Conservation (phyloP, 2,888 invertebrate species). For the Ceramica pisi region DNA sequence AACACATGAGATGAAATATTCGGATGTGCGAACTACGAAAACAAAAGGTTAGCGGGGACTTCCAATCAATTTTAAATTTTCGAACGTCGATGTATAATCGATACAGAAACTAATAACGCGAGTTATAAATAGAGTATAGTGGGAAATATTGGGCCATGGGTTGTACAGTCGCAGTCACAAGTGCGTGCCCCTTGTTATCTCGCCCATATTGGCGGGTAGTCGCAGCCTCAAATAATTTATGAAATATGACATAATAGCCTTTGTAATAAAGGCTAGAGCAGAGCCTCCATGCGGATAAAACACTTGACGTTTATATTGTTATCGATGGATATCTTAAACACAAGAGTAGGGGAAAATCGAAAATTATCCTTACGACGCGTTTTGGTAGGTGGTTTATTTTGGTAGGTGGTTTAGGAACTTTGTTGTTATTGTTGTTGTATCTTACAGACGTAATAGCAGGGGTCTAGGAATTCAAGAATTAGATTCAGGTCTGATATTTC, state of each 20-base stretch:
- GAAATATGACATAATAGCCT: constrained; percentile 87
- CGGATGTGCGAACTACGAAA: background rate
- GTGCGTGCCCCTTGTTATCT: constrained; percentile 77
- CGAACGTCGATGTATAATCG: constrained; percentile 32
- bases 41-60: constrained; percentile 20
- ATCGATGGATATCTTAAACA: constrained; percentile 68
- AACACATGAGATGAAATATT: constrained; percentile 13
- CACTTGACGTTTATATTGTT: constrained; percentile 81
- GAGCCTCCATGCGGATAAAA: constrained; percentile 77
- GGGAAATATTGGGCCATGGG: constrained; percentile 35
- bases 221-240: constrained; percentile 85
- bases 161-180: constrained; percentile 64
- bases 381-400: constrained; percentile 1
- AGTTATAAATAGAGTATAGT: constrained; percentile 55
- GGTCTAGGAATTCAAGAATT: background rate
- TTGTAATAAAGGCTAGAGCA: constrained; percentile 82
- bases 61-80: constrained; percentile 41
- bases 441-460: background rate
- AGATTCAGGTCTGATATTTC: background rate
- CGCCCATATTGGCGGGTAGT: constrained; percentile 77
- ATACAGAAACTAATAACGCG: constrained; percentile 52
- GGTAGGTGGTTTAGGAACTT: constrained; percentile 5
- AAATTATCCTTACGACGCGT: constrained; percentile 8
- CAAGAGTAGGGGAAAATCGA: constrained; percentile 59
- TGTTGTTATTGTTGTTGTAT: constrained; percentile 12